Evolutionary conservation across 2,888 invertebrate species (phyloP), one percentile per base, ranked within the genome.

Genomic region (Sicus ferrugineus): DNA sequence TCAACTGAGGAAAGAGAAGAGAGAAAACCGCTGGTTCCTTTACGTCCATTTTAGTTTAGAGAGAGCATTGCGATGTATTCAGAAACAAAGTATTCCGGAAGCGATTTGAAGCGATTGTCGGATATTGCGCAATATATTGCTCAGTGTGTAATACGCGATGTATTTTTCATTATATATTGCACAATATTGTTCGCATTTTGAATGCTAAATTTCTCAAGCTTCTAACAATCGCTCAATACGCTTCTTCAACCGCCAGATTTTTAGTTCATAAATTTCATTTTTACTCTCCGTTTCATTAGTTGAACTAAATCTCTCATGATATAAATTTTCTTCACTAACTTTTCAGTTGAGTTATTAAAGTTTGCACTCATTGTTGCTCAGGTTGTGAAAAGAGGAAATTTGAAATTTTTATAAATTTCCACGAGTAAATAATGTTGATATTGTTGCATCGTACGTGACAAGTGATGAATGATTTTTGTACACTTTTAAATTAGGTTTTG

Each of bases 351-450:
- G 21, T 19, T 52, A n/a, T 56, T 56, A 11, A 56, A 54, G 3
- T 61, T 63, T 63, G 48, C 63, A 64, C 38, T 26, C 34, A 66
- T 66, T 66, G 56, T 54, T 81, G 81, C 85, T 85, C 85, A 85
- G 85, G 85, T 85, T 85, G 84, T 84, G 84, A 85, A 79, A 74
- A 73, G 61, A 68, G 58, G 50, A 61, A 61, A 58, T 65, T 50
- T 62, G 38, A 62, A 70, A 50, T 50, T 21, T 50, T 21, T 21
- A 21, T 21, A 69, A 46, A 52, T 34, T 21, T 19, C 21, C 1
- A n/a, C n/a, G n/a, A n/a, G n/a, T n/a, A 68, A 72, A 48, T 48
- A 56, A 68, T 56, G 58, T 54, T 38, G 58, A 61, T 56, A 63
- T 54, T 38, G 58, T 61, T 48, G 61, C 6, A 26, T 75, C 71